Evolutionary conservation across 2,797 vertebrate genomes (phyloP).

Genomic region (Hippopotamyrus pictus): DNA sequence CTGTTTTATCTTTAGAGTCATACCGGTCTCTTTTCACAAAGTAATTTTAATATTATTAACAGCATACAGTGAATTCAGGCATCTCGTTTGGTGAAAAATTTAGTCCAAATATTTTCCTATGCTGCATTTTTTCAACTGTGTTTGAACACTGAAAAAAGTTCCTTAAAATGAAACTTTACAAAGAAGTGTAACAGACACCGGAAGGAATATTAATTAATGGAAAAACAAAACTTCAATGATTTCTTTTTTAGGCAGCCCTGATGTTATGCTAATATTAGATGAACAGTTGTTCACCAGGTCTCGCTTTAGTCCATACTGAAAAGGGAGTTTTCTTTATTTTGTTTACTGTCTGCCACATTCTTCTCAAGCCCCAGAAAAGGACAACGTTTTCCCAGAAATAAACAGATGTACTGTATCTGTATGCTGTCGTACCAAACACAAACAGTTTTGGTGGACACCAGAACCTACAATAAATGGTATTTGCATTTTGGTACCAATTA

Average conservation of each 20-base stretch:
- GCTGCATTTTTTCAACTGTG: not conserved
- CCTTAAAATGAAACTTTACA: not conserved
- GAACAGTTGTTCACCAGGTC: not conserved
- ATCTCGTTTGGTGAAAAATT: not conserved
- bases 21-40: not conserved
- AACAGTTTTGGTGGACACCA: not conserved
- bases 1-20: not conserved
- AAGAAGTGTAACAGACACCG: not conserved
- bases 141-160: not conserved
- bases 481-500: not conserved
- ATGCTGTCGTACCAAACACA: not conserved
- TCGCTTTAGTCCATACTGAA: not conserved
- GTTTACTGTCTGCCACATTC: not conserved
- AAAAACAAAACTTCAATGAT: not conserved
- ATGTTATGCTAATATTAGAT: not conserved
- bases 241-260: not conserved
- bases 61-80: not conserved
- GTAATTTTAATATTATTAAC: not conserved
- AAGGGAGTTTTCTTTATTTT: not conserved
- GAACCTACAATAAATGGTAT: not conserved
- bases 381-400: not conserved
- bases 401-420: not conserved
- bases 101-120: not conserved
- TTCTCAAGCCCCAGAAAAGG: not conserved
- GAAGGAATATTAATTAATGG: not conserved